A percentile compares a stretch with the other conserved stretches of the same genome.
Conservation (phyloP, 2,888 invertebrate species). For the Falcaria lacertinaria region DNA sequence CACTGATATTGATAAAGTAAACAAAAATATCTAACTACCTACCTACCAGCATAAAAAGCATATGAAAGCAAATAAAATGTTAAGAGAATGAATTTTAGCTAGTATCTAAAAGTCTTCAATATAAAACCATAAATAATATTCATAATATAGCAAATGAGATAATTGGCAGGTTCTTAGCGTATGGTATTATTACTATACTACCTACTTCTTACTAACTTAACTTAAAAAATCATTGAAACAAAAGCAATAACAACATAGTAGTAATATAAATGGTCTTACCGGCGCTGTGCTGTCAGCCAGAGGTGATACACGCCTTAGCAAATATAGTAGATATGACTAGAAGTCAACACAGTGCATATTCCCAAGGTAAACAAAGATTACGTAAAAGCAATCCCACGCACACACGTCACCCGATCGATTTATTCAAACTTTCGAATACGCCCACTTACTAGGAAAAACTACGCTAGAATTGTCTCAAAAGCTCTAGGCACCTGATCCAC, state of each 20-base stretch:
- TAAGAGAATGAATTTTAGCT: no score
- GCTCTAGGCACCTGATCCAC: slow-evolving; percentile 57
- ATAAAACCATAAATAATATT: no score
- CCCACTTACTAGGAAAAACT: slow-evolving; percentile 59
- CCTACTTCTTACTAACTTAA: no score
- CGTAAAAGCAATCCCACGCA: slow-evolving; percentile 78
- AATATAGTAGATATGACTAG: slow-evolving; percentile 42
- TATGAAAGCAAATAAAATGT: neutral
- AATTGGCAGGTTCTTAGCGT: no score
- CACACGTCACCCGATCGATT: slow-evolving; percentile 78
- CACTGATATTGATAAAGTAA: neutral
- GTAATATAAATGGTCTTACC: slow-evolving; percentile 29
- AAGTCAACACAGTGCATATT: slow-evolving; percentile 67
- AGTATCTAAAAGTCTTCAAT: no score
- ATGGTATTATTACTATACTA: no score
- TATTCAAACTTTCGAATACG: slow-evolving; percentile 76
- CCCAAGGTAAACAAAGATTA: slow-evolving; percentile 79
- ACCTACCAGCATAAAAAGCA: neutral
- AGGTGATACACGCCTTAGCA: slow-evolving; percentile 22
- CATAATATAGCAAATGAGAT: no score
- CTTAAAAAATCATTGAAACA: no score
- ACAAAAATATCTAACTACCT: neutral
- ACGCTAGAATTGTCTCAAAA: slow-evolving; percentile 48
- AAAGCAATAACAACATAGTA: no score
- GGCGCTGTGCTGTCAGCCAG: slow-evolving; percentile 18